Evolutionary conservation across 2,797 vertebrate genomes (phyloP), one percentile per base, ranked within the genome.

Genomic region (Chelonia mydas): DNA sequence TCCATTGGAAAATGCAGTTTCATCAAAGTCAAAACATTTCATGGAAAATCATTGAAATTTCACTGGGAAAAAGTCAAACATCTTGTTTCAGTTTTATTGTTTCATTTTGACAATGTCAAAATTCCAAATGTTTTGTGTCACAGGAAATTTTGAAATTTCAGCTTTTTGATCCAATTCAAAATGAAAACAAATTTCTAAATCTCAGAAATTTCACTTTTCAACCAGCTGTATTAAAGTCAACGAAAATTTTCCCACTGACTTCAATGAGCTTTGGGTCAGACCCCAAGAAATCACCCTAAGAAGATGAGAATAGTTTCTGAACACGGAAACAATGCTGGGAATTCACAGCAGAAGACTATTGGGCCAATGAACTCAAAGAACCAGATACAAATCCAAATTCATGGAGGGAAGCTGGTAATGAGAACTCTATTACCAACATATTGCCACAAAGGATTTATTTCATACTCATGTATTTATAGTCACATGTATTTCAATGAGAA

Each of bases 241-340:
- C 21, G 1, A 53, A 0, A 3, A 1, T 21, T 86, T 57, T 83
- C 37, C 2, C 2, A 1, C 16, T 84, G 8, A 45, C 37, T 50
- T 7, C 1, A 78, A 10, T 6, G 1, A 0, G 9, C 0, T 5
- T 88, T 1, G 65, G 31, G 54, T 11, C 0, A 37, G 45, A 37
- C 28, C 37, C 86, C 28, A 91, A 77, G 2, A 4, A 85, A 88
- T 12, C 0, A 89, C 0, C 5, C 1, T 19, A 55, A 72, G 1
- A 68, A 81, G 77, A 13, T 6, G 7, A 4, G 1, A 91, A 57
- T 0, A 0, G 15, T 74, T 90, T 94, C 31, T 79, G 23, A 72
- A 87, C 9, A 55, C 3, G 37, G 21, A 74, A 12, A 45, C 72
- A 74, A 41, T 27, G 41, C 23, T 45, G 16, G 79, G 90, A 83